Conservation (phyloP, 2,113 vertebrate species). For the Menura novaehollandiae region DNA sequence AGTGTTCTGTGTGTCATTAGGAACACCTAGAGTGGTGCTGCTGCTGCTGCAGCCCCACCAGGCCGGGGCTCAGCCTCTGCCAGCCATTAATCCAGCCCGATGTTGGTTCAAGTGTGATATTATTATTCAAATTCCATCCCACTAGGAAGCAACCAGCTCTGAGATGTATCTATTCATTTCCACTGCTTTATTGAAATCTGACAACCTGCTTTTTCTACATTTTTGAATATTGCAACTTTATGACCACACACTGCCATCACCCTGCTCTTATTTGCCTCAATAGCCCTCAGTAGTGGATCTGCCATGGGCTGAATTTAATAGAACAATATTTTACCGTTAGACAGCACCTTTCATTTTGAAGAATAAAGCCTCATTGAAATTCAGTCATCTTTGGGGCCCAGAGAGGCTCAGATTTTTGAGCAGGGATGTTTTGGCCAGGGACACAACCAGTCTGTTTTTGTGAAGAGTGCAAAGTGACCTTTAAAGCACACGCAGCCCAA, state of each 20-base stretch:
- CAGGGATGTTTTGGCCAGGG: background rate
- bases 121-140: constrained; percentile 54
- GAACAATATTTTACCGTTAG: constrained; percentile 63
- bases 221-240: constrained; percentile 67
- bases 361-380: constrained; percentile 65
- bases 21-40: background rate
- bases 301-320: constrained; percentile 65
- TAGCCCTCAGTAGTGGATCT: constrained; percentile 63
- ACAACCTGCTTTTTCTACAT: constrained; percentile 59
- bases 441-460: background rate
- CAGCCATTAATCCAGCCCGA: background rate
- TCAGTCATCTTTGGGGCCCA: constrained; percentile 45
- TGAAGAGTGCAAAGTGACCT: background rate
- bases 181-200: constrained; percentile 50
- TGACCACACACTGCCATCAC: constrained; percentile 55
- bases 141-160: constrained; percentile 8
- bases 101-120: constrained; percentile 30
- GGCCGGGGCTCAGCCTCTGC: constrained; percentile 8
- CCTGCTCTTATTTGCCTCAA: constrained; percentile 64
- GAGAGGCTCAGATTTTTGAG: background rate
- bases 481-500: background rate
- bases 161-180: constrained; percentile 52
- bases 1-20: background rate
- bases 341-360: constrained; percentile 60
- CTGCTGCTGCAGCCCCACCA: background rate